phyloP scores from a whole-genome alignment of 2,888 invertebrate genomes.

The Papilio protenor region DNA sequence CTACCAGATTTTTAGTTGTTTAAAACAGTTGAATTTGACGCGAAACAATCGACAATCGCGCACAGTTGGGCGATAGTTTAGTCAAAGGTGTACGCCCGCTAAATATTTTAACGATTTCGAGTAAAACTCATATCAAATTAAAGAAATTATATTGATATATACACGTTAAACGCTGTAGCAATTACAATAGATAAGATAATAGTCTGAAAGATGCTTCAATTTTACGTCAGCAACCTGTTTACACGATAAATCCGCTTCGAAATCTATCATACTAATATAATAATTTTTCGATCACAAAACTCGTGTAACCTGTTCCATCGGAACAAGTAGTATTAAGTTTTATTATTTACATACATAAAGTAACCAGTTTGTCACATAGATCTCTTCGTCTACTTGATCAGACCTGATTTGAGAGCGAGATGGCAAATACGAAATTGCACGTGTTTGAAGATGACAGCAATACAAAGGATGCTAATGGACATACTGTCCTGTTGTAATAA shows the following conservation, averaged over 20 bases:
- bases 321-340: background rate
- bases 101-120: too few relatives aligned
- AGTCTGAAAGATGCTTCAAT: background rate
- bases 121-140: too few relatives aligned
- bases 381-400: background rate
- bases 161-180: background rate
- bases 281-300: background rate
- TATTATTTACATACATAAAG: background rate
- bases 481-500: background rate
- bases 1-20: too few relatives aligned
- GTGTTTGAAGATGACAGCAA: background rate
- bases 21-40: too few relatives aligned
- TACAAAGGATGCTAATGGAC: background rate
- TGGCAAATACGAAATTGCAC: background rate
- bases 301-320: constrained; percentile 8
- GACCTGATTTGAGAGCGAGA: background rate
- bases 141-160: background rate
- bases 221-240: background rate
- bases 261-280: background rate
- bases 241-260: background rate
- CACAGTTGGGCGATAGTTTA: too few relatives aligned
- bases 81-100: too few relatives aligned
- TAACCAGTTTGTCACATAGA: background rate
- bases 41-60: too few relatives aligned
- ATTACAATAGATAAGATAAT: background rate